Conservation (phyloP, 2,797 vertebrate species). For the Coccyzus lansbergi region DNA sequence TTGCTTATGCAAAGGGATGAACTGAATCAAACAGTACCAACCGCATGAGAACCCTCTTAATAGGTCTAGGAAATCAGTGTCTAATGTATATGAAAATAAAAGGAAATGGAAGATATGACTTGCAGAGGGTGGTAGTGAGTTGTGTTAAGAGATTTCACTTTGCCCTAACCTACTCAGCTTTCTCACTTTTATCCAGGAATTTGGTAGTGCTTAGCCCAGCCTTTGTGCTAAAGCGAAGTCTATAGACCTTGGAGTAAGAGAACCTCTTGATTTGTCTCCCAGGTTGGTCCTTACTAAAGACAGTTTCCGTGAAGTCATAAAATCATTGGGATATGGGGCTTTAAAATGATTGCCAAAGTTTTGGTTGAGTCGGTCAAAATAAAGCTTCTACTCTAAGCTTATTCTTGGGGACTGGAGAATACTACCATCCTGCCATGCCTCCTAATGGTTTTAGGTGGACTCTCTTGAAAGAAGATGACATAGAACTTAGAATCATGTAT, state of each 20-base stretch:
- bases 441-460: background rate
- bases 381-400: background rate
- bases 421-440: background rate
- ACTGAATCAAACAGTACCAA: background rate
- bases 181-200: background rate
- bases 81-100: background rate
- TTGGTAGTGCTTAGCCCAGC: fast-evolving
- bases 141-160: background rate
- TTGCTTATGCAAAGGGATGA: background rate
- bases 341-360: background rate
- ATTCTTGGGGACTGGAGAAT: background rate
- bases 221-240: background rate
- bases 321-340: background rate
- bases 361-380: fast-evolving
- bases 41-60: background rate
- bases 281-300: background rate
- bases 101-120: background rate
- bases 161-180: background rate
- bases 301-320: background rate
- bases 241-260: background rate
- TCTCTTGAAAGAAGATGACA: background rate
- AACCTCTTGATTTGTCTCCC: background rate
- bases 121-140: background rate
- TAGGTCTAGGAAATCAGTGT: background rate
- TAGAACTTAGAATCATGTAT: background rate